phyloP scores from a whole-genome alignment of 2,797 vertebrate species.

The Chelon auratus region DNA sequence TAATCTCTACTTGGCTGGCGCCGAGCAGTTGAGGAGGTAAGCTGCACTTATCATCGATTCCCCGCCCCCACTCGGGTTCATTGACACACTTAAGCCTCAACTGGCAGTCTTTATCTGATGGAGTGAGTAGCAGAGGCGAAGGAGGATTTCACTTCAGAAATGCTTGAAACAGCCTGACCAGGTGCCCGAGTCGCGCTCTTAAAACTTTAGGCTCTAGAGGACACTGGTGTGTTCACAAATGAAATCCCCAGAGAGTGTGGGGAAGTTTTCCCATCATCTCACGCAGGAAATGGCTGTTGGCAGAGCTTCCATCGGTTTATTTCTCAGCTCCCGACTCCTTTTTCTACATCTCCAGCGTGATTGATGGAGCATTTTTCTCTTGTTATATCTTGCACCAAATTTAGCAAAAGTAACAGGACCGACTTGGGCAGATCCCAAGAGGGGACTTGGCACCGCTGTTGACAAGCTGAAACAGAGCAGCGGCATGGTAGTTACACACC shows the following conservation, averaged over 20 bases:
- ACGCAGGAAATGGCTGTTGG: constrained; percentile 73
- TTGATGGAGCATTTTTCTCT: constrained; percentile 78
- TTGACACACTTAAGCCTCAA: constrained; percentile 81
- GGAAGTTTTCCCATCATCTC: constrained; percentile 78
- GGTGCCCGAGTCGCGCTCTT: constrained; percentile 55
- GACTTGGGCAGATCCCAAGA: constrained; percentile 73
- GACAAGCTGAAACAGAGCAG: constrained; percentile 72
- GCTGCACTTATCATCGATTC: constrained; percentile 77
- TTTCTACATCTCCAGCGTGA: constrained; percentile 67
- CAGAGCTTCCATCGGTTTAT: constrained; percentile 72
- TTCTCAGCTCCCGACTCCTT: constrained; percentile 56
- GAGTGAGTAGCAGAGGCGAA: constrained; percentile 65
- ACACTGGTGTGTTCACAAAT: constrained; percentile 66
- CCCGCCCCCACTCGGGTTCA: constrained; percentile 63
- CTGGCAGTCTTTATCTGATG: constrained; percentile 77
- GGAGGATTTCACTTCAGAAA: constrained; percentile 73
- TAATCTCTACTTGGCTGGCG: constrained; percentile 76
- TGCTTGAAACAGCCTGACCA: constrained; percentile 58
- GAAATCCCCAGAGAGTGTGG: constrained; percentile 70
- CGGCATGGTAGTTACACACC: constrained; percentile 51
- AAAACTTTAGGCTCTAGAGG: constrained; percentile 72
- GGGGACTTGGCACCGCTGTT: constrained; percentile 57
- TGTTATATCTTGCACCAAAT: constrained; percentile 75
- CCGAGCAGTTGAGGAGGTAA: constrained; percentile 70
- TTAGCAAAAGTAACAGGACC: constrained; percentile 75